Conservation (phyloP, 2,888 invertebrate species). For the Cremastinae sp. region DNA sequence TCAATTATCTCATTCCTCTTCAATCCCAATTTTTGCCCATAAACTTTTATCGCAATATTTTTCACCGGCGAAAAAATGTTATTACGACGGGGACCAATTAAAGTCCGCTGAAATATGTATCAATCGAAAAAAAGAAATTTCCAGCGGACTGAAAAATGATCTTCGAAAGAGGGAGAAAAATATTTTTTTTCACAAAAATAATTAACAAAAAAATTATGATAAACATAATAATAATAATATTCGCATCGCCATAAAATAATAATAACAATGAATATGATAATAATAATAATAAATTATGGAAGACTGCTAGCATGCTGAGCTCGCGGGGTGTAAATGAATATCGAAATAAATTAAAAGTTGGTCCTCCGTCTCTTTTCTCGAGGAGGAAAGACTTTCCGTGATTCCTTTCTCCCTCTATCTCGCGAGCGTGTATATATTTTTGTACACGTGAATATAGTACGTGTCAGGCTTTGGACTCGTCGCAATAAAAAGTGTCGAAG, state of each 20-base stretch:
- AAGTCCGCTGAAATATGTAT: too few relatives aligned
- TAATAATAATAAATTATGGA: slow-evolving; percentile 38
- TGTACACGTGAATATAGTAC: slow-evolving; percentile 40
- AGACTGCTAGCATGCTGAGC: slow-evolving; percentile 36
- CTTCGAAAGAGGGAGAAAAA: background rate
- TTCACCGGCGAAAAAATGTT: background rate
- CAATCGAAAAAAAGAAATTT: too few relatives aligned
- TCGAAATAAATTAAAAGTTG: slow-evolving; percentile 57
- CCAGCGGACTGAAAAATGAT: too few relatives aligned
- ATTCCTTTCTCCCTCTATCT: background rate
- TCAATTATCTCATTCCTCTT: too few relatives aligned
- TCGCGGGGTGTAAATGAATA: slow-evolving; percentile 60
- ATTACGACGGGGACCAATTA: too few relatives aligned
- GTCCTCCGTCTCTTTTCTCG: background rate
- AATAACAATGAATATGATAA: slow-evolving; percentile 21
- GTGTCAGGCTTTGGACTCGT: slow-evolving; percentile 51
- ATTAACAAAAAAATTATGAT: background rate
- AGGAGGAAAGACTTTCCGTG: slow-evolving; percentile 7
- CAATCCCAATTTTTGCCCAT: too few relatives aligned
- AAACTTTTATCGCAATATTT: too few relatives aligned
- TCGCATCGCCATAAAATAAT: background rate
- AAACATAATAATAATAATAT: slow-evolving; percentile 13
- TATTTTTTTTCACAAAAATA: slow-evolving; percentile 4
- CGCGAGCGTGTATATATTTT: slow-evolving; percentile 11
- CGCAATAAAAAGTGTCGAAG: slow-evolving; percentile 60